Conservation (phyloP, 2,797 vertebrate species). For the Nannoperca australis region DNA sequence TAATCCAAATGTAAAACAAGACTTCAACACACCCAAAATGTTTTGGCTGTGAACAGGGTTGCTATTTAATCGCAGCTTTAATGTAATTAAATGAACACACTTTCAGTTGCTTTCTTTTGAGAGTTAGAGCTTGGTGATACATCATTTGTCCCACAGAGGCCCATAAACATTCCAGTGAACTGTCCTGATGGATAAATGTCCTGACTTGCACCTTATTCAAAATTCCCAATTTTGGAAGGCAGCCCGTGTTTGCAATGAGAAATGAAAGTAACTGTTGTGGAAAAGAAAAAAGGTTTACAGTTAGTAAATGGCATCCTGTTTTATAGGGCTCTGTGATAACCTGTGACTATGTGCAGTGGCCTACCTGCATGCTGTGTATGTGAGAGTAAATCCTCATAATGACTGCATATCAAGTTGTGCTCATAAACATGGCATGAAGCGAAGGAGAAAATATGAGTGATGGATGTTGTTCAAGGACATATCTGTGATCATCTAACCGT, state of each 20-base stretch:
- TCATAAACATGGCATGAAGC: conserved; percentile 75
- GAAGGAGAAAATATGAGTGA: conserved; percentile 62
- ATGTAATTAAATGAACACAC: conserved; percentile 69
- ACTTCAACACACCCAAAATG: conserved; percentile 60
- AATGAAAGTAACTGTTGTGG: conserved; percentile 21
- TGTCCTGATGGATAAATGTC: conserved; percentile 52
- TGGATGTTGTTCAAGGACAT: conserved; percentile 79
- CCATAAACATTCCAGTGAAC: conserved; percentile 55
- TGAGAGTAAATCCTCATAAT: conserved; percentile 69
- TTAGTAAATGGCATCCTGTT: conserved; percentile 38
- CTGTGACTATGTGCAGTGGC: conserved; percentile 45
- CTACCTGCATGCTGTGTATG: conserved; percentile 53
- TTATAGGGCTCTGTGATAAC: conserved; percentile 44
- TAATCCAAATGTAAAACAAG: conserved; percentile 67
- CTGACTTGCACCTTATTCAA: conserved; percentile 36
- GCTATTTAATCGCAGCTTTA: conserved; percentile 61
- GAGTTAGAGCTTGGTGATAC: conserved; percentile 54
- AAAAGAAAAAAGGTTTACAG: conserved; percentile 31
- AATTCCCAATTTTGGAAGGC: conserved; percentile 41
- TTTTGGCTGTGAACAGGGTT: conserved; percentile 46
- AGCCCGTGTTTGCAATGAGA: conserved; percentile 20
- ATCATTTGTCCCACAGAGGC: conserved; percentile 48
- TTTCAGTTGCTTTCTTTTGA: conserved; percentile 52
- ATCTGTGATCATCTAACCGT: conserved; percentile 66
- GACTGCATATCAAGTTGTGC: conserved; percentile 54